These are phyloP conservation scores for Saturnia pavonia DNA, from an alignment of 2,888 invertebrate species.

Conservation along the genomic window DNA sequence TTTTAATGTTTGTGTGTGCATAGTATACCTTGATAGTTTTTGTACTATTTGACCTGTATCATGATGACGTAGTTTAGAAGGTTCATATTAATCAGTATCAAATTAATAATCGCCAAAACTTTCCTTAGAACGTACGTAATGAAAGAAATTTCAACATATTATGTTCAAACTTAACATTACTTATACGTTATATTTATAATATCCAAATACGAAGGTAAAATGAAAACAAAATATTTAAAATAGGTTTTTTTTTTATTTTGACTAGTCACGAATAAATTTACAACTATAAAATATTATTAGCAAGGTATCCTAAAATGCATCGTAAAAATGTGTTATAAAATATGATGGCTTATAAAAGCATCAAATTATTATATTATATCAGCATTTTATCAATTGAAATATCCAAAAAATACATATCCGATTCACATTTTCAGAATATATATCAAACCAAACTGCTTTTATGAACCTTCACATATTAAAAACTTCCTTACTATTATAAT, in stretches of 20 bases:
- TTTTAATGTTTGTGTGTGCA: too few species aligned
- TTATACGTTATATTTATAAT: too few species aligned
- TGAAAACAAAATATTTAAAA: neutral
- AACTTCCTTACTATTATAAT: neutral
- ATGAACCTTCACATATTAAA: neutral
- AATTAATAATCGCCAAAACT: too few species aligned
- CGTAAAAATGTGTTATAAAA: constrained; percentile 1
- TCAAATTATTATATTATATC: constrained; percentile 3
- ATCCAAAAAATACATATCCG: neutral
- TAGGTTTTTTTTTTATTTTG: constrained; percentile 63
- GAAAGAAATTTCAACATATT: too few species aligned
- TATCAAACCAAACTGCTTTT: neutral
- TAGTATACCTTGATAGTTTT: too few species aligned
- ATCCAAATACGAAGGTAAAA: neutral
- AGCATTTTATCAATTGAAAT: neutral
- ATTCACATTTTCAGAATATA: neutral
- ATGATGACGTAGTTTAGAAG: too few species aligned
- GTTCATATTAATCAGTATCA: too few species aligned
- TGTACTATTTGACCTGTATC: too few species aligned
- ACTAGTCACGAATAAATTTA: constrained; percentile 65
- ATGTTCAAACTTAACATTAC: too few species aligned
- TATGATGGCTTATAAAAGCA: neutral
- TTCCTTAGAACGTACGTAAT: too few species aligned
- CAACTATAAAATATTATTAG: constrained; percentile 9
- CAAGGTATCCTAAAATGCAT: constrained; percentile 1